Base-by-base conservation (phyloP, 1,140 invertebrate genomes). In the Drosophila bifasciata region DNA sequence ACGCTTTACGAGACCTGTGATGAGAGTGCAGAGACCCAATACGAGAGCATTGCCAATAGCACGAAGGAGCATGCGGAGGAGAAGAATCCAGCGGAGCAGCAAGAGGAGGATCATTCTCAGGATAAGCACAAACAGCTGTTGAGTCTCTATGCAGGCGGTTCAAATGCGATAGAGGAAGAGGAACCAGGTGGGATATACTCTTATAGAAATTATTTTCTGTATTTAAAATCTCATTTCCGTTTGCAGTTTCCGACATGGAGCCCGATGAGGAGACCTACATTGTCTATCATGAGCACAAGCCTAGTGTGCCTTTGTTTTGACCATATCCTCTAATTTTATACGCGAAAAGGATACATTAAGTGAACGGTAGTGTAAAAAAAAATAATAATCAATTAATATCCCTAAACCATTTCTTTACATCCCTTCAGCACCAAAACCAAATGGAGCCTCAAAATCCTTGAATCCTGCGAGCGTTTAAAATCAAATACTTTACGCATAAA, bases 371-470 rank as follows among this genome's bases (percentile, higher is more conserved):
- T 62, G 68, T 4, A 8, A 13, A 15, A 13, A 8, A 0, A 43
- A 11, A 19, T 19, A n/a, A n/a, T 28, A 3, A 15, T 7, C 11
- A 36, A 9, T 32, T 25, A 28, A 45, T 48, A 28, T 3, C 8
- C 23, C 23, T 25, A 1, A 25, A 25, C 25, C 8, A 8, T 44
- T 15, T n/a, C n/a, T 49, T 15, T 70, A 17, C 6, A 48, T 50
- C 55, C 28, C 43, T 39, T 40, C 40, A 94, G 92, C 71, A 92
- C 94, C 0, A 93, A 92, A 74, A 93, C 90, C 5, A 92, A 92
- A 67, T 95, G 94, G 94, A 92, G 93, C 19, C 84, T 93, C 0
- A 92, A 92, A 70, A 93, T 92, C 0, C 76, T 95, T 23, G 86
- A 94, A 49, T 94, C 93, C 3, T 95, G 94, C 67, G 92, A 92